Conservation (phyloP, 2,797 vertebrate species). For the Saxicola maurus region DNA sequence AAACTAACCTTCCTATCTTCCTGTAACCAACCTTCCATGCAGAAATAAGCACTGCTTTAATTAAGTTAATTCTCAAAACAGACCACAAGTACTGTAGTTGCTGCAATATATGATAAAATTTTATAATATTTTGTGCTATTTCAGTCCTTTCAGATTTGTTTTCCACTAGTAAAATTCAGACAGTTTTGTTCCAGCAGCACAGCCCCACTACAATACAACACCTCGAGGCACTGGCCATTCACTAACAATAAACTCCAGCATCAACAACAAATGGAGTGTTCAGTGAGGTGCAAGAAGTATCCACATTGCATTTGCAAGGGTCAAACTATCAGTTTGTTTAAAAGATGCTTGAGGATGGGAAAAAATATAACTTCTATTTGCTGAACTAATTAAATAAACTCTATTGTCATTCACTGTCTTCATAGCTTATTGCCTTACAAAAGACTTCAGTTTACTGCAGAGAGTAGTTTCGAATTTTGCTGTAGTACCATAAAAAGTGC, state of each 20-base stretch:
- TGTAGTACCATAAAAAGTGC: background rate
- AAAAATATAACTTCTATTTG: background rate
- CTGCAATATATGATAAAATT: background rate
- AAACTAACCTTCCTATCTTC: background rate
- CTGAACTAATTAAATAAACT: background rate
- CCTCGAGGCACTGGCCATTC: rapidly evolving
- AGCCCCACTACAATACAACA: background rate
- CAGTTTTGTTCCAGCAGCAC: background rate
- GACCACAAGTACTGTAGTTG: background rate
- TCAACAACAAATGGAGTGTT: rapidly evolving
- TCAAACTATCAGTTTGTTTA: background rate
- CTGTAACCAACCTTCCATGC: background rate
- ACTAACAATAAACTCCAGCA: background rate
- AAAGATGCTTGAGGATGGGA: background rate
- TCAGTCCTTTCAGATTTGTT: background rate
- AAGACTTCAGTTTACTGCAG: background rate
- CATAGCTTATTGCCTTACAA: background rate
- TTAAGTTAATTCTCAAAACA: background rate
- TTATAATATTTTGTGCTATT: background rate
- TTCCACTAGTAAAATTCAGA: background rate
- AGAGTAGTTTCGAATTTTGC: background rate
- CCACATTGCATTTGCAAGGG: background rate
- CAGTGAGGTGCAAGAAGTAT: background rate
- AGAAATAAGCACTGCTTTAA: background rate
- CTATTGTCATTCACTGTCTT: background rate